Percentiles rank a stretch among this genome's conserved stretches.
Evolutionary conservation across 2,113 vertebrate genomes (phyloP).

Genomic region (Barnardius zonarius): DNA sequence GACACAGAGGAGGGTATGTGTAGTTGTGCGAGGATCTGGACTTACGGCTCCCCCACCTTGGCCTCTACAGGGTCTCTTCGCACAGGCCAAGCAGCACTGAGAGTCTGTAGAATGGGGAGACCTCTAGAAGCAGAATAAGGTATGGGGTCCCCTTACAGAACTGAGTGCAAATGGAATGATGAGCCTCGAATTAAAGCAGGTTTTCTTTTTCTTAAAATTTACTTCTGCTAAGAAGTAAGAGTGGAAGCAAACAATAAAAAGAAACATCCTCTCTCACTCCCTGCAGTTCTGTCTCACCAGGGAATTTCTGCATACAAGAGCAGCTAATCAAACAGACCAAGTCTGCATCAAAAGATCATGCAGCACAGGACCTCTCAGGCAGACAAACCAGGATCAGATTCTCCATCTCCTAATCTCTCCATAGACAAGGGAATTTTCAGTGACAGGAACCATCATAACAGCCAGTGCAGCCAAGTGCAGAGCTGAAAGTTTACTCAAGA

Average conservation of each 20-base stretch:
- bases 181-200: background rate
- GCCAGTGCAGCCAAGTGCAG: background rate
- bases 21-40: background rate
- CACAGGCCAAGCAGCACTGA: background rate
- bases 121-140: background rate
- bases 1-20: background rate
- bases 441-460: background rate
- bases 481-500: background rate
- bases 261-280: background rate
- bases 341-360: background rate
- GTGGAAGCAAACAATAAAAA: background rate
- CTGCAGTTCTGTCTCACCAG: background rate
- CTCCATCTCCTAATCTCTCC: background rate
- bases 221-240: background rate
- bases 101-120: background rate
- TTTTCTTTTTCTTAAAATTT: background rate
- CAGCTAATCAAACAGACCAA: background rate
- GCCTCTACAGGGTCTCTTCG: background rate
- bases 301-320: background rate
- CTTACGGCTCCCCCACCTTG: background rate
- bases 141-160: background rate
- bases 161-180: background rate
- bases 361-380: background rate
- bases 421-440: background rate
- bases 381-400: background rate